Evolutionary conservation across 2,113 vertebrate genomes (phyloP), one percentile per base, ranked within the genome.

Genomic region (Prunella himalayana): DNA sequence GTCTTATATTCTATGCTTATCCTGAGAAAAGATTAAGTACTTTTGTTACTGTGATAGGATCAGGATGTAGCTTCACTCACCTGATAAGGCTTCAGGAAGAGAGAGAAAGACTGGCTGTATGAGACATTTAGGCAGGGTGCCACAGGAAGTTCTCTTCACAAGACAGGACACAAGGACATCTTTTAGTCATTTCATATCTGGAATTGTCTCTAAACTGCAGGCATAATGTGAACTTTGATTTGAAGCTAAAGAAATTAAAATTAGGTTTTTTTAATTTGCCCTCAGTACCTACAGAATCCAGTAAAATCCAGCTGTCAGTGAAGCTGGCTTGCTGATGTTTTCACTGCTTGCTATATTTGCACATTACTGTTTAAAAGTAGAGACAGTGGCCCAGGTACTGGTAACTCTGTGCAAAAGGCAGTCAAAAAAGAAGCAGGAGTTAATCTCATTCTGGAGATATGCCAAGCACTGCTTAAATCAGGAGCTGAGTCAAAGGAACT

Each of bases 401-500:
- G n/a, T 69, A 80, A 88, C n/a, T 61, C 50, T 77, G 37, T 76
- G n/a, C 20, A 88, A 86, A 88, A 76, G 24, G 10, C 20, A 80
- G 66, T 68, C 17, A 85, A 85, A 90, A 82, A 91, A 75, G 47
- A 82, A 95, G 41, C 78, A 90, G 45, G 79, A 93, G 14, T 94
- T 94, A 95, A 95, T 90, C 90, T 92, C 21, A 33, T 77, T 77
- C 82, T 96, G 95, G 94, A 93, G 37, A 73, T 61, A 73, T 5
- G 92, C 94, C 95, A 97, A 90, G 50, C 0, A 1, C 63, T 90
- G 85, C 76, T 96, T 97, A 93, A 96, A 95, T 88, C 79, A 93
- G 86, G 76, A 93, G 68, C 90, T 50, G 79, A 96, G 85, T 94
- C 86, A 96, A 94, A 95, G 50, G 75, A 96, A 93, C 79, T 70